Conservation (phyloP, 2,888 invertebrate species). For the Nineta flava region DNA sequence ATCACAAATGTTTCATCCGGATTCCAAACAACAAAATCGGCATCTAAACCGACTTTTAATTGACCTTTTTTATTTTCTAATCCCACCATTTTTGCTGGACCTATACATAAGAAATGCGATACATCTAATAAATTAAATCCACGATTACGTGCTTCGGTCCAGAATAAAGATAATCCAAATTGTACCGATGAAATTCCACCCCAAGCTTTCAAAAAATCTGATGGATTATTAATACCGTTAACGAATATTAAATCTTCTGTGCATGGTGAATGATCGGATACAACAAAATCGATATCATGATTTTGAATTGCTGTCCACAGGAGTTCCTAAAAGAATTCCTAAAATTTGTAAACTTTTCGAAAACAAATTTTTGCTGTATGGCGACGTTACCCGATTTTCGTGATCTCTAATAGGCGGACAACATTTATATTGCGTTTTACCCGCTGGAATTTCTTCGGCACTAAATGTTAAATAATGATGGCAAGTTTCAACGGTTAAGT, state of each 20-base stretch:
- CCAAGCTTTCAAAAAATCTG: slow-evolving; percentile 53
- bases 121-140: slow-evolving; percentile 37
- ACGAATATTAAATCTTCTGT: slow-evolving; percentile 42
- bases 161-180: slow-evolving; percentile 50
- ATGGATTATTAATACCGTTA: slow-evolving; percentile 23
- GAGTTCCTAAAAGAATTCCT: slow-evolving; percentile 27
- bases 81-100: slow-evolving; percentile 45
- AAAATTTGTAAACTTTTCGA: too few relatives aligned
- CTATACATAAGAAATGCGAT: slow-evolving; percentile 39
- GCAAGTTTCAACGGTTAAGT: slow-evolving; percentile 55
- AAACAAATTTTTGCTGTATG: too few relatives aligned
- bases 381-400: slow-evolving; percentile 35
- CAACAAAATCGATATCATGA: slow-evolving; percentile 43
- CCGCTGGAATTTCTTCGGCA: slow-evolving; percentile 44
- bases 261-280: slow-evolving; percentile 53
- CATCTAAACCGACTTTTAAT: slow-evolving; percentile 44
- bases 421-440: slow-evolving; percentile 53
- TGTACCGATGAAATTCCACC: slow-evolving; percentile 60
- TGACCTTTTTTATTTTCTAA: slow-evolving; percentile 43
- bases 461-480: slow-evolving; percentile 51
- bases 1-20: slow-evolving; percentile 43
- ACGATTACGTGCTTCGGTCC: slow-evolving; percentile 43
- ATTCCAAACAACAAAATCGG: slow-evolving; percentile 57
- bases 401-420: slow-evolving; percentile 50
- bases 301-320: slow-evolving; percentile 45